Evolutionary conservation across 2,113 vertebrate species (phyloP), one percentile per base, ranked within the genome.

Genomic region (Labeo catla): DNA sequence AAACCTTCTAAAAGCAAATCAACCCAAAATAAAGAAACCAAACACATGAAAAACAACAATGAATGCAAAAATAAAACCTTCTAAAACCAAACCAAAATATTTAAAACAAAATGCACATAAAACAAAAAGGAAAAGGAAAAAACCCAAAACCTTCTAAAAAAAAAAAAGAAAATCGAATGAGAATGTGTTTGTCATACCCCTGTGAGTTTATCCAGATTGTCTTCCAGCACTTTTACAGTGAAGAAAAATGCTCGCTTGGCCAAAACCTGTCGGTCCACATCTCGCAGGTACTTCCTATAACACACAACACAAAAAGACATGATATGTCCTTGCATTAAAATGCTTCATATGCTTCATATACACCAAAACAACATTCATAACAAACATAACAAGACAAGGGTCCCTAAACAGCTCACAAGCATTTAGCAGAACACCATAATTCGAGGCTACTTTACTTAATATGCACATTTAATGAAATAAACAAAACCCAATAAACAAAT

Each of bases 221-320:
- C 98, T 93, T 99, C 98, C 93, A 99, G 92, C 88, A 99, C 98
- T 92, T 97, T 98, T 91, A 99, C 97, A 89, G 96, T 98, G 92
- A 98, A 96, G 94, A 98, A 95, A 91, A 97, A 99, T 87, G 98
- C 98, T 91, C 96, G 95, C 87, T 98, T 97, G 39, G 98, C 97
- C 96, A 99, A 95, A 81, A 97, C 96, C 87, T 99, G 98, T 76
- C 98, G 98, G 94, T 99, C 98, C 78, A 97, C 98, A 99, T 99
- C 98, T 88, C 98, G 95, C 88, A 99, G 93, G 92, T 98, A 99
- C 88, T 99, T 99, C 95, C 98, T 99, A 6, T 39, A 89, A 82
- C 57, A 81, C 76, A 85, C 6, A 28, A 73, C 28, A 68, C 74
- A 84, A 12, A 52, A 36, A 68, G 59, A 82, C 15, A 57, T 87